Conservation (phyloP, 2,888 invertebrate genomes). For the Branchellion lobata region DNA sequence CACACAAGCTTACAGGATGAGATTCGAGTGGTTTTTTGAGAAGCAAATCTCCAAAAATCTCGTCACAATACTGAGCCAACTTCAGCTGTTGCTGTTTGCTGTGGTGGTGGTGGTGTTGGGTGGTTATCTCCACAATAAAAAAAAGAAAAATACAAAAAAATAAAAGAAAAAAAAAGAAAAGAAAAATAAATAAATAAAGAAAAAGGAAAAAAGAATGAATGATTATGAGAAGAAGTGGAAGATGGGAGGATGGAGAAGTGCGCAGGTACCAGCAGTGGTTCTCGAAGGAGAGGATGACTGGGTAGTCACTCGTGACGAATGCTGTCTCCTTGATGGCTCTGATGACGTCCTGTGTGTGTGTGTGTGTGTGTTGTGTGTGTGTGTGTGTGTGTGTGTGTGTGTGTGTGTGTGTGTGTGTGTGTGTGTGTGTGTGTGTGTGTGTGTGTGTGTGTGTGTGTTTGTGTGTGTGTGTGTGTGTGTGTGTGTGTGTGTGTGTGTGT, state of each 20-base stretch:
- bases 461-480: not conserved
- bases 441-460: too few species aligned
- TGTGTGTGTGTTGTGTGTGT: too few species aligned
- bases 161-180: slow-evolving; percentile 17
- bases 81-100: slow-evolving; percentile 87
- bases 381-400: too few species aligned
- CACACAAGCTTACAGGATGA: slow-evolving; percentile 62
- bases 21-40: slow-evolving; percentile 79
- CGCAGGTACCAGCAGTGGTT: slow-evolving; percentile 83
- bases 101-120: slow-evolving; percentile 26
- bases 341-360: slow-evolving; percentile 75
- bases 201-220: too few species aligned
- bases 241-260: too few species aligned
- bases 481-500: too few species aligned
- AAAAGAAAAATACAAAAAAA: not conserved
- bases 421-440: not conserved
- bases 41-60: slow-evolving; percentile 88
- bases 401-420: not conserved
- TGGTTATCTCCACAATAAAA: too few species aligned
- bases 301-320: slow-evolving; percentile 95
- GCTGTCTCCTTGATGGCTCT: slow-evolving; percentile 95
- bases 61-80: slow-evolving; percentile 97
- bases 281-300: slow-evolving; percentile 95
- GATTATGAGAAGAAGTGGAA: too few species aligned
- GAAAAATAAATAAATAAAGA: not conserved